Conservation (phyloP, 2,113 vertebrate species). For the Atrichornis clamosus region DNA sequence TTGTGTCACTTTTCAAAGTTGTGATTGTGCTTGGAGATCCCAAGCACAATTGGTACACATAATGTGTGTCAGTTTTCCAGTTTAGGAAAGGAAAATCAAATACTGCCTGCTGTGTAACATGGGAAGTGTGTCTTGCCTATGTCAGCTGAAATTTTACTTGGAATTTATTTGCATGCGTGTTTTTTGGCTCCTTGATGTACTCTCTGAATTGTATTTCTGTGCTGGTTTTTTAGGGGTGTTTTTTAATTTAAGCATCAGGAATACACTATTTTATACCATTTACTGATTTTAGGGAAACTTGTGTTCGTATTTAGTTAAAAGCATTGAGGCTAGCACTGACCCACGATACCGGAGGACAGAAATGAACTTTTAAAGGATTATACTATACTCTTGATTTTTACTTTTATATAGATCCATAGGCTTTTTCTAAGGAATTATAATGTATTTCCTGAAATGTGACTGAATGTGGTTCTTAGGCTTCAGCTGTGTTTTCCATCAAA, state of each 20-base stretch:
- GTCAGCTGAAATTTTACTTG: background rate
- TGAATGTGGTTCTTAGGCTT: background rate
- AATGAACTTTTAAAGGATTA: background rate
- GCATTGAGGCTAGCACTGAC: background rate
- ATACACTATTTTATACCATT: background rate
- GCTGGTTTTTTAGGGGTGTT: background rate
- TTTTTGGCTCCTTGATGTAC: background rate
- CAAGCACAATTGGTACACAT: background rate
- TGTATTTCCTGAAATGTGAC: background rate
- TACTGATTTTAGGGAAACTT: background rate
- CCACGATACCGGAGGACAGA: background rate
- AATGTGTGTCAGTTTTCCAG: accelerated
- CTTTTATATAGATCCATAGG: background rate
- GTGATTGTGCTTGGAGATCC: background rate
- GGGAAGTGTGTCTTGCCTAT: background rate
- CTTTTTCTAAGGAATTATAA: background rate
- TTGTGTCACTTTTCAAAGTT: background rate
- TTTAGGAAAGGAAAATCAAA: background rate
- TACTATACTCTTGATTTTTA: background rate
- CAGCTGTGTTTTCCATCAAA: background rate
- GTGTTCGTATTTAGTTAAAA: background rate
- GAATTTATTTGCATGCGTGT: background rate
- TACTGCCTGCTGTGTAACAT: background rate
- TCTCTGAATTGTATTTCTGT: background rate
- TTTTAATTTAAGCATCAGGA: background rate